Base-by-base conservation (phyloP, 2,888 invertebrate species). In the Acleris emargana region DNA sequence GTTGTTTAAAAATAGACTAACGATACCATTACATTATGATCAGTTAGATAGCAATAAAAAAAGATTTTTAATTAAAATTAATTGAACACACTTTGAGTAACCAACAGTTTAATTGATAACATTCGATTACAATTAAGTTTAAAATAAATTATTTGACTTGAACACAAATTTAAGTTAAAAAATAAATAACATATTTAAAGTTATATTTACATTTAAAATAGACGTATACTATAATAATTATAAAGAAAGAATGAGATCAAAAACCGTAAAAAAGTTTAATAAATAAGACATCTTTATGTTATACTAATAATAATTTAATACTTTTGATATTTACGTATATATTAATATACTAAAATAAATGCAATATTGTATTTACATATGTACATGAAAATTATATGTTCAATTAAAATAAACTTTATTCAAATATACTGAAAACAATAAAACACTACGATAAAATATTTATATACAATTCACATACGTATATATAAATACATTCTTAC, bases 21-120 rank as follows among this genome's bases (percentile, higher is more conserved):
- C 7, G 1, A 7, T 7, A 28, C 1, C 7, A 28, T 25, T 25
- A 28, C 28, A 6, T 28, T 28, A 1, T 28, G 1, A 7, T 25
- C 5, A 28, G 28, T 25, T 5, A 25, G 25, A 5, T 28, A 28
- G n/a, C n/a, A n/a, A n/a, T 0, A 32, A 11, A 11, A 17, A 13
- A 18, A 4, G 3, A 16, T 13, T 18, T 20, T 18, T 11, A 16
- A 2, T 43, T 57, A 18, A 32, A 2, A 57, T 64, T 49, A 69
- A 74, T 71, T 62, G 69, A 67, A 73, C 64, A 71, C 69, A 42
- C 59, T 38, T 61, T 71, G 74, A 81, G 83, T 84, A 85, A 88
- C 84, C 85, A 88, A 87, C 80, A 85, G 84, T 84, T 87, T 82
- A 81, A 84, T 86, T 86, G 76, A 84, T 83, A 84, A 81, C 78